Conservation (phyloP, 2,797 vertebrate genomes). For the Tragopan temminckii region DNA sequence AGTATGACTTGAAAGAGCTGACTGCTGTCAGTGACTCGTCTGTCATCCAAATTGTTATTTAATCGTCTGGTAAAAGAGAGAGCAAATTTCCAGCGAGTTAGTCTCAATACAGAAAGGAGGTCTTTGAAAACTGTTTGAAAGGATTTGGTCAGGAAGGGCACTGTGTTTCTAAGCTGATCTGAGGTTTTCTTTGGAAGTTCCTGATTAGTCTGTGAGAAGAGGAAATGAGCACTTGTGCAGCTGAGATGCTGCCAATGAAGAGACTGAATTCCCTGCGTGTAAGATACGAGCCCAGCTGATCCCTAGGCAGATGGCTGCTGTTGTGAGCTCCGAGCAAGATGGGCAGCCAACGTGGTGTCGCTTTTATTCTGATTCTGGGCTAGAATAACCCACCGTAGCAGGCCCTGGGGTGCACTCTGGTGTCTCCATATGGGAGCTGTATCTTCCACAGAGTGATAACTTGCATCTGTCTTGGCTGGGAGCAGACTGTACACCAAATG, state of each 20-base stretch:
- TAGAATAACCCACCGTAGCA: not conserved
- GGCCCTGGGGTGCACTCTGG: not conserved
- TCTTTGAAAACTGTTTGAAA: not conserved
- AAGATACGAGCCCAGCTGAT: not conserved
- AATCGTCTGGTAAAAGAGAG: not conserved
- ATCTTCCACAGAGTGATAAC: not conserved
- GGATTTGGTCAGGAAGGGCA: not conserved
- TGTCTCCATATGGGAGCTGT: not conserved
- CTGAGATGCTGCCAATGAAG: not conserved
- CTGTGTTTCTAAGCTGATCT: not conserved
- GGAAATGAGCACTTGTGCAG: not conserved
- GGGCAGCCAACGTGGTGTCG: not conserved
- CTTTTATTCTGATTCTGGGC: not conserved
- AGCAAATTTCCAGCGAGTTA: not conserved
- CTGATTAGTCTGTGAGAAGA: not conserved
- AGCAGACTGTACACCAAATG: not conserved
- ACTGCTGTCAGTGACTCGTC: not conserved
- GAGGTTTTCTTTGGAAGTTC: not conserved
- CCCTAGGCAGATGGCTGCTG: not conserved
- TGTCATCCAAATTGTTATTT: not conserved
- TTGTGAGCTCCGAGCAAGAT: not conserved
- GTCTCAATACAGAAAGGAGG: not conserved
- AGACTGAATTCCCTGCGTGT: not conserved
- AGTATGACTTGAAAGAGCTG: not conserved
- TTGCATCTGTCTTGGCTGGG: not conserved